phyloP scores from a whole-genome alignment of 2,888 invertebrate species.

The Netelia virgata region DNA sequence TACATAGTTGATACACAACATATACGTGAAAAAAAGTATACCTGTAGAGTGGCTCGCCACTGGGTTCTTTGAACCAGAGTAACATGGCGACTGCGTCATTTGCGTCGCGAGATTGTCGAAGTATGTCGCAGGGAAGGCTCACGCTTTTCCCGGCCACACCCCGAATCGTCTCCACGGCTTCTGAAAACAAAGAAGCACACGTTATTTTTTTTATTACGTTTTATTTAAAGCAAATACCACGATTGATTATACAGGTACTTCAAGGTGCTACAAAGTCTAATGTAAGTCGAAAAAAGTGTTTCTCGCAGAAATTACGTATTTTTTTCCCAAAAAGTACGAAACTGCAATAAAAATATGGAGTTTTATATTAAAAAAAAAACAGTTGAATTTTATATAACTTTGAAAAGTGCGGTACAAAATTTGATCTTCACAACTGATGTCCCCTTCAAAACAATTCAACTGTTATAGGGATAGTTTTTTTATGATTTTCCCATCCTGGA shows the following conservation, averaged over 20 bases:
- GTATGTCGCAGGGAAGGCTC: constrained; percentile 94
- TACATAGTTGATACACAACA: not conserved
- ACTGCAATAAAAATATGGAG: no score
- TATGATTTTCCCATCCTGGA: no score
- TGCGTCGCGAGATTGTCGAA: constrained; percentile 89
- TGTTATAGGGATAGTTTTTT: no score
- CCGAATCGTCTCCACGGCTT: constrained; percentile 93
- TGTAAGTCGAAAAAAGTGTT: no score
- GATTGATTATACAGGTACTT: not conserved
- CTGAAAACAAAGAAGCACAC: constrained; percentile 85
- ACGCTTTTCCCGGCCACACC: constrained; percentile 94
- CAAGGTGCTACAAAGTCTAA: no score
- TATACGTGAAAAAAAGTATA: constrained; percentile 79
- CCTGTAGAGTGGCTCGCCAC: constrained; percentile 92
- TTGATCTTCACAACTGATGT: no score
- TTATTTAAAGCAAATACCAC: not conserved
- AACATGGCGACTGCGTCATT: constrained; percentile 96
- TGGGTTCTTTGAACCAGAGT: constrained; percentile 95
- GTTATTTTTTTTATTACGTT: not conserved
- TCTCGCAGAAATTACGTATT: no score
- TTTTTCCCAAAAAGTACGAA: no score
- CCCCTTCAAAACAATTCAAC: no score
- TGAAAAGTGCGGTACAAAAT: no score
- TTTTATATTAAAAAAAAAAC: no score
- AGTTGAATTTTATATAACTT: no score